Base-by-base conservation (phyloP, 2,113 vertebrate genomes). In the Cyprinodon variegatus region DNA sequence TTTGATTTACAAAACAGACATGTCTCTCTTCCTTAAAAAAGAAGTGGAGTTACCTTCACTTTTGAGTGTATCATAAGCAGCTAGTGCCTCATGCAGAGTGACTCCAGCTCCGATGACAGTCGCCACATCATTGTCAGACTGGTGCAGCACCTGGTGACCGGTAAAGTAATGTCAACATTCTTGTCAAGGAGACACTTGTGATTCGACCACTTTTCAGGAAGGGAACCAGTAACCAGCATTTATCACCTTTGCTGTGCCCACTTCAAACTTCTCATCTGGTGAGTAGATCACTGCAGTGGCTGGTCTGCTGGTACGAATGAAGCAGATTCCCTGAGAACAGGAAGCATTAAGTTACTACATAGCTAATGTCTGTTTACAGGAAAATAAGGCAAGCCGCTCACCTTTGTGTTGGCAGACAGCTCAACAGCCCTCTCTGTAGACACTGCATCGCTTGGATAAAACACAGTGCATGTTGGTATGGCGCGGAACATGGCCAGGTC, bases 401-500 rank as follows among this genome's bases (percentile, higher is more conserved):
- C 96, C 94, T 95, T 94, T 29, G 93, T 94, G 81, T 94, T 95
- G 11, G 96, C 95, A 5, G 95, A 86, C 4, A 97, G 75, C 82
- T 90, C 94, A 3, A 97, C 91, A 1, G 96, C 95, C 15, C 94
- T 85, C 80, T 97, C 96, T 0, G 96, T 92, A 0, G 95, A 94
- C n/a, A 96, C 83, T 0, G 91, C 95, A 36, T 97, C 96, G 69
- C 95, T 95, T 50, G 96, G 96, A 76, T 97, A 97, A 91, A 98
- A 97, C 72, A 97, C 66, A 0, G 95, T 96, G 75, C 95, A 96
- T 43, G 92, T 94, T 39, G 96, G 96, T 73, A 97, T 88, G 40
- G 95, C 95, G 43, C 95, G 91, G 90, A 97, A 97, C 95, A 97
- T 96, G 57, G 96, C 96, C 29, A 98, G 80, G 77, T 97, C 96